Conservation (phyloP, 2,888 invertebrate genomes). For the Falcaria lacertinaria region DNA sequence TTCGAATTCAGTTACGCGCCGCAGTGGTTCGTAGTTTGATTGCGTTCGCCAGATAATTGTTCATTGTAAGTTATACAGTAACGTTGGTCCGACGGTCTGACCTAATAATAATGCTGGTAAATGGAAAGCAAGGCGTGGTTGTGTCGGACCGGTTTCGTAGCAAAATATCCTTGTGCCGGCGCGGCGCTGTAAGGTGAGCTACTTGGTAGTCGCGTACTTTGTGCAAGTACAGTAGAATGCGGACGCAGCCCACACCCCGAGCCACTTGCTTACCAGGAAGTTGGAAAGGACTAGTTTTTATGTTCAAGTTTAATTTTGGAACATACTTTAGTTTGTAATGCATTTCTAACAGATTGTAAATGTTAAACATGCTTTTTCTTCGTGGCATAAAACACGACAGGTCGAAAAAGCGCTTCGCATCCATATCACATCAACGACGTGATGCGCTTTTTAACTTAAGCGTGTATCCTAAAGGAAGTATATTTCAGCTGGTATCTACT, state of each 20-base stretch:
- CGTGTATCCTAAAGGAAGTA: too few species aligned
- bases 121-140: conserved; percentile 73
- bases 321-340: too few species aligned
- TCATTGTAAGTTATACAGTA: conserved; percentile 30
- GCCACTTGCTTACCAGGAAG: conserved; percentile 59
- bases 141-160: conserved; percentile 53
- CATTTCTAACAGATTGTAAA: too few species aligned
- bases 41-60: conserved; percentile 25
- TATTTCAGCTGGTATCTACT: too few species aligned
- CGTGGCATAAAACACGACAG: too few species aligned
- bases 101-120: conserved; percentile 52
- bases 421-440: too few species aligned
- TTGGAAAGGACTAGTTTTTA: conserved; percentile 32
- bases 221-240: conserved; percentile 63
- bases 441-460: too few species aligned
- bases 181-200: conserved; percentile 69
- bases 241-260: conserved; percentile 65
- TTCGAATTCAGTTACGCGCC: background rate
- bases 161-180: conserved; percentile 65
- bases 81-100: conserved; percentile 33
- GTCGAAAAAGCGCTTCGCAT: too few species aligned
- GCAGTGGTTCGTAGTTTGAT: conserved; percentile 22
- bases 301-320: too few species aligned
- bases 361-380: too few species aligned
- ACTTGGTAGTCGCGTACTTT: conserved; percentile 40